These are phyloP conservation scores for Tridacna crocea DNA, from an alignment of 2,888 invertebrate genomes.

Conservation along the genomic window DNA sequence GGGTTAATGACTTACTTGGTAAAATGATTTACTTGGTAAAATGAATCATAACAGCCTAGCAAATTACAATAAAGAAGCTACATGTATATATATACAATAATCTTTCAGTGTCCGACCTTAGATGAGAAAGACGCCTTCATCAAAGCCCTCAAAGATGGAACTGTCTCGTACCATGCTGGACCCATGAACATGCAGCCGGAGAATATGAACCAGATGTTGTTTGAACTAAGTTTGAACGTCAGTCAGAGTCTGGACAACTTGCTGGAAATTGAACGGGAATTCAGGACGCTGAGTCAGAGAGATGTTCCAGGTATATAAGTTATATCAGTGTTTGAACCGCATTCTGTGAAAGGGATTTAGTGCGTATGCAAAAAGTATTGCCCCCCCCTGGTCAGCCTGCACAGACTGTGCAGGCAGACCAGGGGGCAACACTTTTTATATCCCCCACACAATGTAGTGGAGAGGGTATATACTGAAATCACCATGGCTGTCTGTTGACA, in stretches of 20 bases:
- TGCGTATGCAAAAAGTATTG: no score
- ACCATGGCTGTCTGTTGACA: no score
- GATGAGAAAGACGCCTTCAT: conserved; percentile 64
- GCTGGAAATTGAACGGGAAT: conserved; percentile 71
- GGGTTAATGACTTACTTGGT: no score
- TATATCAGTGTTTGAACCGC: background rate
- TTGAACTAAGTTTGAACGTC: conserved; percentile 74
- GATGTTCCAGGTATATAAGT: conserved; percentile 79
- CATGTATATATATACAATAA: background rate
- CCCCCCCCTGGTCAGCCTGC: no score
- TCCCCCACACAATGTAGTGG: no score
- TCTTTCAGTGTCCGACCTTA: conserved; percentile 75
- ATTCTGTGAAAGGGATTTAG: no score
- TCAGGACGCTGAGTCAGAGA: conserved; percentile 78
- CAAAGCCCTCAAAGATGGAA: conserved; percentile 69
- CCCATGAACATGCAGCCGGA: conserved; percentile 83
- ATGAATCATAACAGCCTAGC: no score
- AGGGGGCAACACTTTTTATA: no score
- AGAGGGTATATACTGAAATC: no score
- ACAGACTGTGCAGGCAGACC: no score
- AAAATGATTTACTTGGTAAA: no score
- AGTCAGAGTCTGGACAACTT: conserved; percentile 70
- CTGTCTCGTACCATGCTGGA: conserved; percentile 81
- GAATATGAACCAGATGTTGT: conserved; percentile 71
- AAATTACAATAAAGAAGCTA: background rate